A percentile compares a stretch with the other conserved stretches of the same genome.
These are phyloP conservation scores for Drosophila sp. DNA, from an alignment of 1,140 invertebrate species.

Conservation along the genomic window DNA sequence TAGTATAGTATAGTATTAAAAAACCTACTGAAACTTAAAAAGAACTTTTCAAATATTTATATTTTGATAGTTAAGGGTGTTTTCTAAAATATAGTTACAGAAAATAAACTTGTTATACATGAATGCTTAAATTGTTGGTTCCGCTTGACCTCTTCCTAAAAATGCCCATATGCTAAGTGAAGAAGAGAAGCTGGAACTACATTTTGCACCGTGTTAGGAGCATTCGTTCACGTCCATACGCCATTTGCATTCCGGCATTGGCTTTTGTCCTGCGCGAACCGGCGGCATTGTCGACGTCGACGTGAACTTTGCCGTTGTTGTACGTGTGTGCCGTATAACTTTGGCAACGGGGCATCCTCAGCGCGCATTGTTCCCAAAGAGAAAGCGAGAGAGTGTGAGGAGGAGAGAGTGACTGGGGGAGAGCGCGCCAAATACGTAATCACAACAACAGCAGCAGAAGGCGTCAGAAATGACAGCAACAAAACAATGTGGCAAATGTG, in stretches of 20 bases:
- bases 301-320: slow-evolving; percentile 4
- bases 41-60: too few relatives aligned
- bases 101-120: too few relatives aligned
- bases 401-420: not conserved
- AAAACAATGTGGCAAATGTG: slow-evolving; percentile 79
- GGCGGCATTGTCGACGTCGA: not conserved
- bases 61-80: too few relatives aligned
- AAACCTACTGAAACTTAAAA: too few relatives aligned
- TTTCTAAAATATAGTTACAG: too few relatives aligned
- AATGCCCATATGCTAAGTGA: slow-evolving; percentile 18
- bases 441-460: slow-evolving; percentile 58
- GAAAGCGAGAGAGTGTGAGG: not conserved
- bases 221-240: slow-evolving; percentile 67
- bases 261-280: slow-evolving; percentile 65
- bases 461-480: slow-evolving; percentile 60
- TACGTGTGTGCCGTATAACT: slow-evolving; percentile 78
- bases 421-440: slow-evolving; percentile 57
- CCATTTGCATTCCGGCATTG: slow-evolving; percentile 72
- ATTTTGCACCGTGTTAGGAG: slow-evolving; percentile 58
- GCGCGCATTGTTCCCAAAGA: slow-evolving; percentile 47
- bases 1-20: too few relatives aligned
- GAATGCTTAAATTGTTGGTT: too few relatives aligned
- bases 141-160: too few relatives aligned
- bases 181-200: slow-evolving; percentile 17
- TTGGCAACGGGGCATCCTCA: slow-evolving; percentile 52